These are phyloP conservation scores for Micrasema longulum DNA, from an alignment of 1,140 invertebrate species.

Conservation along the genomic window DNA sequence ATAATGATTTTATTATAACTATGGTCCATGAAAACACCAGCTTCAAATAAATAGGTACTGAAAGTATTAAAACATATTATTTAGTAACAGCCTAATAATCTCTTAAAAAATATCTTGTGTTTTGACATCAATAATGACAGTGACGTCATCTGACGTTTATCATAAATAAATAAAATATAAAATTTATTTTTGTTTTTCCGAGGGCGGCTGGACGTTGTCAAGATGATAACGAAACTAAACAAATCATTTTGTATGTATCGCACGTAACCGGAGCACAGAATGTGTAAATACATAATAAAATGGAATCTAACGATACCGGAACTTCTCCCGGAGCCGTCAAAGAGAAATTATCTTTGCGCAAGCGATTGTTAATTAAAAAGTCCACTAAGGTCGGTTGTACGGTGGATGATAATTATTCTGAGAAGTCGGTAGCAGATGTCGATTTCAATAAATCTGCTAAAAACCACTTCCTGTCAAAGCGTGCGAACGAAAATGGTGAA, in stretches of 20 bases:
- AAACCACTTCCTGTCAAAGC: constrained; percentile 53
- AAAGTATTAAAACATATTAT: too few relatives aligned
- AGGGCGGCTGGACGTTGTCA: constrained; percentile 32
- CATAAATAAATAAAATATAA: constrained; percentile 20
- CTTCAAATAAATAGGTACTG: too few relatives aligned
- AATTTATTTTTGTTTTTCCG: constrained; percentile 7
- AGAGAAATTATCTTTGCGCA: constrained; percentile 65
- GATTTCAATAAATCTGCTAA: constrained; percentile 56
- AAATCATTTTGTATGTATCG: constrained; percentile 17
- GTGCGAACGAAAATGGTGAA: constrained; percentile 55
- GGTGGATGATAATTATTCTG: constrained; percentile 64
- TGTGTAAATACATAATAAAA: constrained; percentile 35
- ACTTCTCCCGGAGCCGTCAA: constrained; percentile 64
- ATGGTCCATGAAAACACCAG: too few relatives aligned
- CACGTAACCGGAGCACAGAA: constrained; percentile 23
- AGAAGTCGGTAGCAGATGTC: constrained; percentile 60
- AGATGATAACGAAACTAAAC: constrained; percentile 37
- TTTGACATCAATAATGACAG: background rate
- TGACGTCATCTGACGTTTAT: constrained; percentile 34
- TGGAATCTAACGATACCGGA: constrained; percentile 39
- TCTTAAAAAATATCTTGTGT: too few relatives aligned
- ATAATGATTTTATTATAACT: too few relatives aligned
- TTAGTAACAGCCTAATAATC: too few relatives aligned
- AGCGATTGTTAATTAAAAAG: constrained; percentile 66
- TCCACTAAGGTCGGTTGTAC: constrained; percentile 67